These are phyloP conservation scores for Lophius piscatorius DNA, from an alignment of 2,113 vertebrate species.

Conservation along the genomic window DNA sequence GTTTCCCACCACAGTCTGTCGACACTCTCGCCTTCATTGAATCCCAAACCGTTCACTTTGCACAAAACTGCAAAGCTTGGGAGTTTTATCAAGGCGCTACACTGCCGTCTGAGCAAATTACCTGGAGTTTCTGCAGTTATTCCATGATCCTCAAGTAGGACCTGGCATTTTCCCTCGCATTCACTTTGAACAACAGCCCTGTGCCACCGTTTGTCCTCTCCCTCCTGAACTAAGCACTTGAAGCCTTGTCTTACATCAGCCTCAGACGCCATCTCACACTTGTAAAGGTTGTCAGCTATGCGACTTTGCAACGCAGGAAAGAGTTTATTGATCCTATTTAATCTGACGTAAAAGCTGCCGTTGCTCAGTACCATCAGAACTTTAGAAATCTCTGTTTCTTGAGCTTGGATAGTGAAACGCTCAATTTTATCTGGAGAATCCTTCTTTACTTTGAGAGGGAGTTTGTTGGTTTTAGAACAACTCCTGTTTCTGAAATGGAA, in stretches of 20 bases:
- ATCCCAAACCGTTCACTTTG: slow-evolving; percentile 70
- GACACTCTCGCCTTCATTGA: slow-evolving; percentile 23
- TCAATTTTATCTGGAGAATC: not conserved
- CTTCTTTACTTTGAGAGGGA: not conserved
- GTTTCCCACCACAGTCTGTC: slow-evolving; percentile 43
- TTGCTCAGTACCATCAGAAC: slow-evolving; percentile 71
- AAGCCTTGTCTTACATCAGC: slow-evolving; percentile 73
- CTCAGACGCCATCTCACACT: slow-evolving; percentile 34
- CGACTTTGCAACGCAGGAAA: slow-evolving; percentile 57
- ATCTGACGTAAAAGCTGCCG: slow-evolving; percentile 77
- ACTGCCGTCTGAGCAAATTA: slow-evolving; percentile 53
- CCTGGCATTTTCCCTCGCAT: slow-evolving; percentile 57
- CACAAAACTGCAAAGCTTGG: slow-evolving; percentile 80
- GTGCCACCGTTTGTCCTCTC: slow-evolving; percentile 68
- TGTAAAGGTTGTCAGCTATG: slow-evolving; percentile 61
- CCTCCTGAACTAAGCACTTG: slow-evolving; percentile 79
- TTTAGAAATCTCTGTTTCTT: slow-evolving; percentile 71
- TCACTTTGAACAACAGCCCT: slow-evolving; percentile 73
- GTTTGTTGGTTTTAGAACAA: not conserved
- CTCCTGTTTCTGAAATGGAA: not conserved
- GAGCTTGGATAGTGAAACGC: slow-evolving; percentile 56
- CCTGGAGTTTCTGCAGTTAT: slow-evolving; percentile 66
- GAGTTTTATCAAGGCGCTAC: slow-evolving; percentile 50
- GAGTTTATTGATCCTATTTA: slow-evolving; percentile 61
- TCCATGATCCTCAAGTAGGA: slow-evolving; percentile 81